Base-by-base conservation (phyloP, 1,140 invertebrate genomes). In the Drosophila santomea region DNA sequence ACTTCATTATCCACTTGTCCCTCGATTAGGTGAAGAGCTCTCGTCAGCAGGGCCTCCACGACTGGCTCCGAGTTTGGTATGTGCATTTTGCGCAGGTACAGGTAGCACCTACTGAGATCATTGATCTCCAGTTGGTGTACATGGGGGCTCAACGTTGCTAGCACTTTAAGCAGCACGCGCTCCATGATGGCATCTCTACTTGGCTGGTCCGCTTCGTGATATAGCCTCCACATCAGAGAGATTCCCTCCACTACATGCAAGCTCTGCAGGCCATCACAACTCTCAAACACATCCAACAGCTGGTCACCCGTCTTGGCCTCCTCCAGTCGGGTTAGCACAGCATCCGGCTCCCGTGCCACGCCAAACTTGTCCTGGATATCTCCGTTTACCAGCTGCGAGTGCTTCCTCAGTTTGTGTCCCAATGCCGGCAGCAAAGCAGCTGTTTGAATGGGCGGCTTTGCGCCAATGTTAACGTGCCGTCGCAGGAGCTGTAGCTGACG, bases 81-180 rank as follows among this genome's bases (percentile, higher is more conserved):
- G 35, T 75, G 78, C 66, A 92, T 74, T 47, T 91, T 90, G 0
- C 89, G 78, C 10, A 92, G 44, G 44, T 91, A 86, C 6, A 92
- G 58, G 23, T 89, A 91, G 57, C 76, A 83, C 15, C 83, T 74
- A 38, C 85, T 89, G 15, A 89, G 55, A 3, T 83, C 78, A n/a
- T 77, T 45, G 0, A 74, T 41, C 36, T 76, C 71, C 63, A 92
- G 59, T 11, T 59, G 14, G 11, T 43, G 12, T 32, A 90, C 44
- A 20, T 69, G 39, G 2, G 54, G 7, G 7, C 41, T 45, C 20
- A 90, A 36, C 0, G 4, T 6, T 4, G 81, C 64, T 12, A 90
- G 39, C 12, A 85, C n/a, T 0, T 57, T 50, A 11, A n/a, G 47
- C 3, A 71, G 23, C 11, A 88, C 38, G 2, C 61, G 51, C 2